phyloP scores from a whole-genome alignment of 2,888 invertebrate genomes.

The Calameuta pallipes region DNA sequence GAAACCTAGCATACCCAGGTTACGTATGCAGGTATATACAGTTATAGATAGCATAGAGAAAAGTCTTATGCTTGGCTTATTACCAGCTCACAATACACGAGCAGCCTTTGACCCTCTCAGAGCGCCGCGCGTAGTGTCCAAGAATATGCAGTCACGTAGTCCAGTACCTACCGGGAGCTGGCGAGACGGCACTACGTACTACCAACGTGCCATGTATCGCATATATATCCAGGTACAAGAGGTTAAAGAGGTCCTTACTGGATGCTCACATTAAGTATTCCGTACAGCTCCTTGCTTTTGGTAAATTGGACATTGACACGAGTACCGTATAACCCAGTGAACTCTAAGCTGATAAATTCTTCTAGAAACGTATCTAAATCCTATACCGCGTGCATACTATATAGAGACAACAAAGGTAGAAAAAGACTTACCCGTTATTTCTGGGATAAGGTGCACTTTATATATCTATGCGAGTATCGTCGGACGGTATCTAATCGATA shows the following conservation, averaged over 20 bases:
- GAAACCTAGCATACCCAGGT: neutral
- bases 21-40: neutral
- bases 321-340: neutral
- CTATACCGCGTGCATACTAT: neutral
- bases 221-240: neutral
- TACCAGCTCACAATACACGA: slow-evolving; percentile 29
- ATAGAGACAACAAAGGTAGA: neutral
- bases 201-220: neutral
- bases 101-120: slow-evolving; percentile 24
- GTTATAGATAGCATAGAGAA: neutral
- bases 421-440: neutral
- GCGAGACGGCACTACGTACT: neutral
- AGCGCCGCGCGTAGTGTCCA: slow-evolving; percentile 1
- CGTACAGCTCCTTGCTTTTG: slow-evolving; percentile 5
- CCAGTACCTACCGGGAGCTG: neutral
- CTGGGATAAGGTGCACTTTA: neutral
- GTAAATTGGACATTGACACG: neutral
- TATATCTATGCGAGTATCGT: neutral
- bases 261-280: slow-evolving; percentile 22
- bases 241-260: slow-evolving; percentile 33
- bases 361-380: neutral
- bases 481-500: neutral
- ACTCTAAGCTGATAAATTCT: neutral
- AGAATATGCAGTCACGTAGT: slow-evolving; percentile 13
- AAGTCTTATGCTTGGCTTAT: slow-evolving; percentile 25